Evolutionary conservation across 2,113 vertebrate species (phyloP).

Genomic region (Seriola aureovittata): DNA sequence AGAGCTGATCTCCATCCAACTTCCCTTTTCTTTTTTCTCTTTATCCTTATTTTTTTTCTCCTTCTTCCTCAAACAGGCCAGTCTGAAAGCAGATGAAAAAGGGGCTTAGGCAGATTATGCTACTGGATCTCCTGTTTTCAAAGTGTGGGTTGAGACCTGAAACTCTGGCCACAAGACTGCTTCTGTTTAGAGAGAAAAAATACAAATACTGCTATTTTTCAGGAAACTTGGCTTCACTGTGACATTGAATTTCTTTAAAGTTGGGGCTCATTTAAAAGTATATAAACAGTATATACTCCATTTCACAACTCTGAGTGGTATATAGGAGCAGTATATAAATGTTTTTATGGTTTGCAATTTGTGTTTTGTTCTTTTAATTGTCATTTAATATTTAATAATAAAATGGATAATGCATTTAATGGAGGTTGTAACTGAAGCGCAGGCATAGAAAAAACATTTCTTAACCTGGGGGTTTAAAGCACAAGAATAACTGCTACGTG

Average conservation of each 20-base stretch:
- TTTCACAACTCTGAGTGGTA: background rate
- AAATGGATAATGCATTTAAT: too few species aligned
- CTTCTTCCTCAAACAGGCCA: conserved; percentile 44
- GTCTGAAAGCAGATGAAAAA: conserved; percentile 39
- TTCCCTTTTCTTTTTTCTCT: background rate
- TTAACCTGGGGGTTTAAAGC: background rate
- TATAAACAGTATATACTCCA: background rate
- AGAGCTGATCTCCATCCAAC: conserved; percentile 44
- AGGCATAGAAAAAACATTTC: background rate
- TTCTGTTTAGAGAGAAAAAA: conserved; percentile 23
- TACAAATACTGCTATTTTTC: background rate
- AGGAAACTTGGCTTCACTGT: background rate
- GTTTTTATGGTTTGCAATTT: background rate
- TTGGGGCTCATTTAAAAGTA: background rate
- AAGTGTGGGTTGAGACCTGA: conserved; percentile 35
- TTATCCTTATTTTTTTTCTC: conserved; percentile 1
- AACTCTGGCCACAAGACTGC: background rate
- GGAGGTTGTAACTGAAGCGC: background rate
- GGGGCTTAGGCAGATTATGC: conserved; percentile 44
- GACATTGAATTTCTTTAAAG: background rate
- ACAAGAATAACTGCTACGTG: background rate
- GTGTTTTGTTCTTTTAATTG: background rate
- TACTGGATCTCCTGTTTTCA: conserved; percentile 33
- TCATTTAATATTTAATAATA: background rate
- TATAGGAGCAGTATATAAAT: background rate